Evolutionary conservation across 2,113 vertebrate species (phyloP), one percentile per base, ranked within the genome.

Genomic region (Physeter macrocephalus): DNA sequence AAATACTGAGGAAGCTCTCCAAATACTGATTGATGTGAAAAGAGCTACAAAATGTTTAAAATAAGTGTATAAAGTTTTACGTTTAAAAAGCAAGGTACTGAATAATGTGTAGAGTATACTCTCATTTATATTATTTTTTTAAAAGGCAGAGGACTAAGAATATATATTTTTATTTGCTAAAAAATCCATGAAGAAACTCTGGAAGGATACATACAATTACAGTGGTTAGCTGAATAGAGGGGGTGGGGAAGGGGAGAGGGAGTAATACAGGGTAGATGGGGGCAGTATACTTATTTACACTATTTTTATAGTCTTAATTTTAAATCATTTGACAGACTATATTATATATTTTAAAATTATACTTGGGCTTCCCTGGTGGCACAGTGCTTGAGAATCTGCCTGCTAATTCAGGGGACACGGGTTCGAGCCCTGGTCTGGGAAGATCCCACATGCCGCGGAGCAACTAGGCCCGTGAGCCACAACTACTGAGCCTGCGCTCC

Each of bases 141-240:
- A 87, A 95, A 29, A 83, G 57, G 12, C 17, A 85, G 43, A 92
- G 15, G 43, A 34, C 61, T 93, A 92, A 88, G 64, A 89, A 94
- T 52, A 75, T 49, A 61, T 93, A 39, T 93, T 75, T 86, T 75
- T 52, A 86, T 93, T 77, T 61, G n/a, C 71, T 78, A 88, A 64
- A 15, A 95, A 96, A 93, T 86, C 34, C 52, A 78, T 90, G 88
- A 90, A 94, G 67, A 83, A 90, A 21, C 25, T 87, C 75, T 93
- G 82, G 10, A 93, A 95, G 34, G n/a, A 83, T 36, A 72, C 3
- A 90, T n/a, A 84, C 5, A 83, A 72, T 67, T 86, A 78, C 6
- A 74, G 34, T 85, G 46, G 18, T 77, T 94, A 92, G 61, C 34
- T 94, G 52, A 85, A 66, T 66, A 34, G 11, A 25, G 3, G 8